Evolutionary conservation across 2,113 vertebrate species (phyloP), one percentile per base, ranked within the genome.

Genomic region (Phoenicopterus ruber): DNA sequence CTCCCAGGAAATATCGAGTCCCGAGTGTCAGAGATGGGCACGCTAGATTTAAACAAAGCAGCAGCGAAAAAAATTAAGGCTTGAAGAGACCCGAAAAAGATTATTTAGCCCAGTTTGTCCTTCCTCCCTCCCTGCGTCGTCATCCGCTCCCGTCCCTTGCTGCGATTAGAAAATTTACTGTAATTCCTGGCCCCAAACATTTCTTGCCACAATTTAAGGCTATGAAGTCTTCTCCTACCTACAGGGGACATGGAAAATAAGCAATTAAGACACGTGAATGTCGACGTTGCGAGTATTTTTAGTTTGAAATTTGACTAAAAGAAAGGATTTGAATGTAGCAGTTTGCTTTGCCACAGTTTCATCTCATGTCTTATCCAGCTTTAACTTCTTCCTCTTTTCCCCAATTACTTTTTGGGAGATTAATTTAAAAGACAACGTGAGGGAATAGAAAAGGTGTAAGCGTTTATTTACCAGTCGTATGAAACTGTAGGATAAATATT

Each of bases 401-500:
- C 66, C 92, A 80, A 47, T 85, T 85, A 44, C 80, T 65, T 76
- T 32, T 16, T 9, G 66, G 76, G 66, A 88, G 82, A 90, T 94
- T 80, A 88, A 90, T 69, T 80, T 69, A 26, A 74, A 78, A 91
- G 94, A 28, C 70, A 61, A 44, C 4, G 4, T 36, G 8, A n/a
- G 49, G 62, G 74, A 73, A 65, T 1, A 38, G 85, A 63, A 50
- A 65, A 85, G 54, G 62, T 58, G 34, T 9, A 20, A 67, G 78
- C 1, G 1, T 49, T 90, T 94, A 66, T 96, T 94, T 93, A 31
- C 90, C 16, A 21, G 22, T 10, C 0, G 4, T 77, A 55, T 19
- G 24, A 76, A 90, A 54, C 44, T 50, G 12, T 1, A 18, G 85
- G 88, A 90, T 92, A 94, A 95, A 92, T 90, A 93, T 93, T 96